These are phyloP conservation scores for Egretta garzetta DNA, from an alignment of 2,113 vertebrate species.

Conservation along the genomic window DNA sequence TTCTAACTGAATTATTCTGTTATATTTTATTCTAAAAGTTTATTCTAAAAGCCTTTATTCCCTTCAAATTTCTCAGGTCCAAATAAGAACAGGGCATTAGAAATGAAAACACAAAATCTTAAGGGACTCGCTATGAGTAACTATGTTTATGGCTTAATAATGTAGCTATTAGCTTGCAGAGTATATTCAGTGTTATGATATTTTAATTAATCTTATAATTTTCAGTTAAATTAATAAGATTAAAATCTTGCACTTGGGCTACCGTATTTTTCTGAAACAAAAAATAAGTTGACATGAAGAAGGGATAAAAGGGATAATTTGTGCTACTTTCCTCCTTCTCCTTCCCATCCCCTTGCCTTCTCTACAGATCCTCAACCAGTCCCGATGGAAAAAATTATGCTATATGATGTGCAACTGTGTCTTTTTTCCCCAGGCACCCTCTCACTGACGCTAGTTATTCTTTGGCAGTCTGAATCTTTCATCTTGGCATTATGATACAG, in stretches of 20 bases:
- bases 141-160: not conserved
- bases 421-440: slow-evolving; percentile 33
- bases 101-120: not conserved
- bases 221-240: not conserved
- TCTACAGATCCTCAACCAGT: not conserved
- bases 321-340: not conserved
- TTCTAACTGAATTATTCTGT: not conserved
- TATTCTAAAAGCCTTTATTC: not conserved
- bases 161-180: not conserved
- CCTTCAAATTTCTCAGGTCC: not conserved
- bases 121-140: not conserved
- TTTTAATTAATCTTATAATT: not conserved
- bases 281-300: not conserved
- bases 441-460: not conserved
- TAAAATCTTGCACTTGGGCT: not conserved
- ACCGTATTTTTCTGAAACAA: not conserved
- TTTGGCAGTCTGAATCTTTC: slow-evolving; percentile 49
- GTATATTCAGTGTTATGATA: not conserved
- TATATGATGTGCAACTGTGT: not conserved
- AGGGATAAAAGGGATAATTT: not conserved
- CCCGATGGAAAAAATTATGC: not conserved
- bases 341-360: not conserved
- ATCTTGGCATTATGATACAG: slow-evolving; percentile 47
- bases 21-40: not conserved
- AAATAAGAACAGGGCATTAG: not conserved